Evolutionary conservation across 1,140 invertebrate genomes (phyloP).

Genomic region (Heliothis subflexa): DNA sequence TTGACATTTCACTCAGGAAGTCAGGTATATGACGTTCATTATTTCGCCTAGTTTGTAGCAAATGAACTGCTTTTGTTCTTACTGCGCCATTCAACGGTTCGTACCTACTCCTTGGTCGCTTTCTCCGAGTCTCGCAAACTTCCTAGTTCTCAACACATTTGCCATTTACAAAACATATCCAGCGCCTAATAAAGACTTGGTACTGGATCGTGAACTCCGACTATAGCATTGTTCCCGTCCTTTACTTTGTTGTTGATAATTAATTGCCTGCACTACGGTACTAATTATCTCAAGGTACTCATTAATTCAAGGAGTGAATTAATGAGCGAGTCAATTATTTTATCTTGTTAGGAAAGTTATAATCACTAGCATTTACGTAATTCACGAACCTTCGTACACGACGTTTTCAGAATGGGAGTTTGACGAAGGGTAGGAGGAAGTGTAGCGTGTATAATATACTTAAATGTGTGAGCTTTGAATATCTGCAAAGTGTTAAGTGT

Average conservation of each 20-base stretch:
- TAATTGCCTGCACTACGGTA: conserved; percentile 54
- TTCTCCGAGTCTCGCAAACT: conserved; percentile 77
- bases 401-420: conserved; percentile 11
- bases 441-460: background rate
- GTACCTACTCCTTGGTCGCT: conserved; percentile 65
- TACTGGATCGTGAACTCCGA: conserved; percentile 62
- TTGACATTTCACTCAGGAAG: conserved; percentile 72
- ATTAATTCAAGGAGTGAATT: conserved; percentile 21
- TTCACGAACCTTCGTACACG: conserved; percentile 11
- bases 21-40: conserved; percentile 70
- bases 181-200: conserved; percentile 65
- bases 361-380: conserved; percentile 15
- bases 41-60: conserved; percentile 73
- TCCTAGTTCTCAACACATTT: conserved; percentile 71
- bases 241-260: conserved; percentile 61
- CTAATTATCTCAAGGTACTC: conserved; percentile 50
- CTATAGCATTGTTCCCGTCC: conserved; percentile 62
- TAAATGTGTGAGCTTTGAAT: conserved; percentile 22
- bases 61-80: conserved; percentile 79
- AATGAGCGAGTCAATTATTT: conserved; percentile 32
- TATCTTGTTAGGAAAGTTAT: conserved; percentile 28
- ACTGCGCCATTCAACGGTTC: conserved; percentile 61
- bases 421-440: conserved; percentile 11
- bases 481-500: conserved; percentile 32
- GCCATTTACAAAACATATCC: conserved; percentile 73